Evolutionary conservation across 2,797 vertebrate genomes (phyloP).

Genomic region (Coregonus suidteri): DNA sequence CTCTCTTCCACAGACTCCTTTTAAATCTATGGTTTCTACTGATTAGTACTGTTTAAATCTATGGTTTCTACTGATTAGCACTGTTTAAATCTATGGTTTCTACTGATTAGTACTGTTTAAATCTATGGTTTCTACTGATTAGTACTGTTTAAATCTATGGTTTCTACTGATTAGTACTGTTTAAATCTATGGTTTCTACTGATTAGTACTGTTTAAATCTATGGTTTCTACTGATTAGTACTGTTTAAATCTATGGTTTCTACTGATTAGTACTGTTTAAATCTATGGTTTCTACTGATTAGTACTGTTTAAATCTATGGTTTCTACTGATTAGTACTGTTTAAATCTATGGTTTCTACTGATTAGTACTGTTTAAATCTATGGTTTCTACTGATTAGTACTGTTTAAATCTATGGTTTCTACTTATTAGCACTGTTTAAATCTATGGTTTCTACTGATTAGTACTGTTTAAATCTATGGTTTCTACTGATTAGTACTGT

Average conservation of each 20-base stretch:
- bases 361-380: background rate
- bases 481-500: background rate
- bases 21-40: background rate
- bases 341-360: slow-evolving; percentile 31
- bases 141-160: too few relatives aligned
- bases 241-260: slow-evolving; percentile 26
- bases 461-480: too few relatives aligned
- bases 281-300: background rate
- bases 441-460: background rate
- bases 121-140: slow-evolving; percentile 31
- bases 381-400: background rate
- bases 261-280: background rate
- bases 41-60: slow-evolving; percentile 14
- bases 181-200: slow-evolving; percentile 31
- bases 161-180: background rate
- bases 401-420: background rate
- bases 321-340: slow-evolving; percentile 13
- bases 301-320: slow-evolving; percentile 21
- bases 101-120: background rate
- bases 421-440: background rate
- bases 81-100: too few relatives aligned
- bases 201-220: background rate
- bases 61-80: slow-evolving; percentile 20
- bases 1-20: slow-evolving; percentile 10
- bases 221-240: background rate